Conservation (phyloP, 2,797 vertebrate species). For the Vireo griseus region DNA sequence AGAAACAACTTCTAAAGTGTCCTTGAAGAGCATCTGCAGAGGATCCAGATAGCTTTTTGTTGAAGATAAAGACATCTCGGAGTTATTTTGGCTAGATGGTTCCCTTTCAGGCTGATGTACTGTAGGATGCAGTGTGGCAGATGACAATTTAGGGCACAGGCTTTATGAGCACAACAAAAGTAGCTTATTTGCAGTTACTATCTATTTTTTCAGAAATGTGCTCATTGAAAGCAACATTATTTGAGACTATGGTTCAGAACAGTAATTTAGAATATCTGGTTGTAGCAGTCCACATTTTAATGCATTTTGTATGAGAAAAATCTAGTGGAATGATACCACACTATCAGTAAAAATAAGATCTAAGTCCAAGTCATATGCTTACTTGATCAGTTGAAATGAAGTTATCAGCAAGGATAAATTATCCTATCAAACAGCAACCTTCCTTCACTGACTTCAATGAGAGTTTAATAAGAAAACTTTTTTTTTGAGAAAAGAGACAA, state of each 20-base stretch:
- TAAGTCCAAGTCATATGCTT: neutral
- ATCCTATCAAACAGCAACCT: neutral
- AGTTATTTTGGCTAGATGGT: neutral
- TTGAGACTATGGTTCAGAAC: neutral
- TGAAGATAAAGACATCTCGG: neutral
- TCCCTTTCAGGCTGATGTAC: neutral
- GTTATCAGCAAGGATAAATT: neutral
- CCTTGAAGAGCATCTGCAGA: slow-evolving; percentile 4
- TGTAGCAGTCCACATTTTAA: neutral
- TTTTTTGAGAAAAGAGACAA: neutral
- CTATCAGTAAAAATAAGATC: neutral
- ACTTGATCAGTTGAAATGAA: neutral
- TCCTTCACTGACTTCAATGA: neutral
- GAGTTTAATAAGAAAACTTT: neutral
- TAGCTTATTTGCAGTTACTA: neutral
- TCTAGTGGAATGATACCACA: neutral
- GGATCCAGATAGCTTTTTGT: neutral
- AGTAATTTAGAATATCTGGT: neutral
- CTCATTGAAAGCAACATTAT: neutral
- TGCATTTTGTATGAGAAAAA: neutral
- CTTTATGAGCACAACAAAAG: neutral
- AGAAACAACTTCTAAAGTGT: slow-evolving; percentile 11
- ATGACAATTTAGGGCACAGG: neutral
- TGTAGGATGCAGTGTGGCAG: neutral
- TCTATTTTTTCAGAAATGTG: neutral